Evolutionary conservation across 2,113 vertebrate genomes (phyloP), one percentile per base, ranked within the genome.

Genomic region (Aramus guarauna): DNA sequence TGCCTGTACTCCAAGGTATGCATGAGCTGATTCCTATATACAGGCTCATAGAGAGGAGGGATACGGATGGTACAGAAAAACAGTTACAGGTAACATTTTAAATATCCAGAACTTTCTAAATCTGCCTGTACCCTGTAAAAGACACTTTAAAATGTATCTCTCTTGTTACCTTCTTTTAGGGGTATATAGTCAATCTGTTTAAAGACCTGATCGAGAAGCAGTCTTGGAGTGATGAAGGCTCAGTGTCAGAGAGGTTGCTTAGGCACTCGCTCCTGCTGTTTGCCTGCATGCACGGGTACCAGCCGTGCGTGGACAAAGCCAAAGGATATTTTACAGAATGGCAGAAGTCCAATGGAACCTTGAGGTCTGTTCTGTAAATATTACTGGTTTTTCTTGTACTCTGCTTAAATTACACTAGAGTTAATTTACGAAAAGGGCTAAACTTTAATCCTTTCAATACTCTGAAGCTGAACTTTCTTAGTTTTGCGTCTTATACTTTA

Each of bases 11-110:
- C 32, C 99, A 99, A 96, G 99, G 99, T 62, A 92, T 99, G 88
- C 69, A 96, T 37, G 99, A 99, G 81, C 98, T 99, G 27, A 96
- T 99, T 10, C 98, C 98, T 9, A 98, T 99, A 47, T 99, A 99
- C 97, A 99, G 99, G 62, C 98, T 99, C 86, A 98, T 99, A 98
- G 99, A 99, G 97, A 99, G 98, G 92, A 98, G 99, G 92, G 98
- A 98, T 45, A 98, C 98, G 98, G 79, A 66, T 47, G 96, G 90
- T 29, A 97, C 98, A 75, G 98, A 98, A 97, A 91, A 85, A 29
- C 95, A 97, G 18, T 92, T 98, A 63, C 97, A 98, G 97, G 98
- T 98, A 97, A 97, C 17, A 15, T 27, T 24, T 29, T 11, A n/a
- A 59, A 6, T 15, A 23, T 7, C 37, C 17, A 22, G 27, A 52